Evolutionary conservation across 2,797 vertebrate genomes (phyloP), one percentile per base, ranked within the genome.

Genomic region (Hippopotamyrus pictus): DNA sequence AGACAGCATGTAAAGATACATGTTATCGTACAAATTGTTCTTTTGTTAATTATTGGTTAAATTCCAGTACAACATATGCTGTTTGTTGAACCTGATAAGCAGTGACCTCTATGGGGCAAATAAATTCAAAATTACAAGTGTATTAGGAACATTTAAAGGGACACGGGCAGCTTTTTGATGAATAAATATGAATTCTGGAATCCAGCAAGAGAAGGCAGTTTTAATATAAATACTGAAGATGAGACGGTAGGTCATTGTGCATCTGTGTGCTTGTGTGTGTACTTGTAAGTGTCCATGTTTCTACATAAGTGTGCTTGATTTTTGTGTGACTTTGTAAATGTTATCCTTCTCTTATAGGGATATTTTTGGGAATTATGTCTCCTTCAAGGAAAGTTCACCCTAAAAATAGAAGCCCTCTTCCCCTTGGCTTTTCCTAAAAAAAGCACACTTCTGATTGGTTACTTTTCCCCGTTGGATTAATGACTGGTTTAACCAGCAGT

Each of bases 361-460:
- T 76, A 76, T 76, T 76, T 82, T 82, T 82, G 76, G 41, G 76
- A 82, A 82, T 44, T 44, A 82, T 82, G 76, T 82, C 76, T 82
- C 76, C 76, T 82, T 82, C 76, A 82, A 82, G 37, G 76, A 82
- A 82, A 44, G 41, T 82, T 44, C 37, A 82, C 41, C 41, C 76
- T 82, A 82, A 82, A 82, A 46, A 82, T 82, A 82, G 76, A 46
- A 76, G 69, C 69, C 69, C 69, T 76, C 69, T 76, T 37, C 69
- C 69, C 33, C 33, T 76, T 76, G 69, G 69, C 69, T 76, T 76
- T 76, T 76, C 69, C 33, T 41, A 76, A 73, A 37, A 69, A 73
- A 76, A 41, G 33, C 69, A 76, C 69, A 76, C 33, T 41, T 76
- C 69, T 76, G 33, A 76, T 76, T 76, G 33, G 69, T 19, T 76